Evolutionary conservation across 1,140 invertebrate genomes (phyloP).

Genomic region (Metaphire vulgaris): DNA sequence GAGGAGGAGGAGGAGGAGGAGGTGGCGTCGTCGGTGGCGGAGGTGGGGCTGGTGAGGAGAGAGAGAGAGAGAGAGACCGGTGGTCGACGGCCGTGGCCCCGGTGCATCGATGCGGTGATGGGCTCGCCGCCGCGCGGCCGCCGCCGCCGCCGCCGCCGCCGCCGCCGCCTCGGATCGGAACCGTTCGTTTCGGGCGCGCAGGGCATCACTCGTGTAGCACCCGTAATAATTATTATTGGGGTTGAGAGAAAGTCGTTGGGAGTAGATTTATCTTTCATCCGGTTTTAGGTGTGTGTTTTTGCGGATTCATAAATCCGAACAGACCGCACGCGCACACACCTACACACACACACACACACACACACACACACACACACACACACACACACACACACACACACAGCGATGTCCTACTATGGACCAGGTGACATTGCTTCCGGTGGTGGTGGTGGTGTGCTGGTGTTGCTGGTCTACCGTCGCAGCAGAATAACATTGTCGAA

Average conservation of each 20-base stretch:
- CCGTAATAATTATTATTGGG: constrained; percentile 1
- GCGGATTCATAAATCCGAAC: background rate
- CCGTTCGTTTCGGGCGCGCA: too few relatives aligned
- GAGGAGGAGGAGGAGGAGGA: background rate
- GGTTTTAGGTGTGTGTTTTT: too few relatives aligned
- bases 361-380: too few relatives aligned
- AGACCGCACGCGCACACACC: too few relatives aligned
- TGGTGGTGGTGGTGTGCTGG: background rate
- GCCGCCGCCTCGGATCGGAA: too few relatives aligned
- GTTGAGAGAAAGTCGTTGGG: background rate
- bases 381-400: too few relatives aligned
- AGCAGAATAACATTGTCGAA: background rate
- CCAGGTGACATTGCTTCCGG: background rate
- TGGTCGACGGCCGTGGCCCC: too few relatives aligned
- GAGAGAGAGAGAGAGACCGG: too few relatives aligned
- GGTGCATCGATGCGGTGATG: background rate
- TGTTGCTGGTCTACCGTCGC: background rate
- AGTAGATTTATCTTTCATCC: background rate
- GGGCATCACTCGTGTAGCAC: too few relatives aligned
- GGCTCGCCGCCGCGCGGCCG: too few relatives aligned
- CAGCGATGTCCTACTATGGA: background rate
- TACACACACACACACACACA: too few relatives aligned
- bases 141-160: too few relatives aligned
- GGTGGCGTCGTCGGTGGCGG: background rate
- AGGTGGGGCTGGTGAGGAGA: background rate